These are phyloP conservation scores for Eurois occulta DNA, from an alignment of 2,888 invertebrate species.

Conservation along the genomic window DNA sequence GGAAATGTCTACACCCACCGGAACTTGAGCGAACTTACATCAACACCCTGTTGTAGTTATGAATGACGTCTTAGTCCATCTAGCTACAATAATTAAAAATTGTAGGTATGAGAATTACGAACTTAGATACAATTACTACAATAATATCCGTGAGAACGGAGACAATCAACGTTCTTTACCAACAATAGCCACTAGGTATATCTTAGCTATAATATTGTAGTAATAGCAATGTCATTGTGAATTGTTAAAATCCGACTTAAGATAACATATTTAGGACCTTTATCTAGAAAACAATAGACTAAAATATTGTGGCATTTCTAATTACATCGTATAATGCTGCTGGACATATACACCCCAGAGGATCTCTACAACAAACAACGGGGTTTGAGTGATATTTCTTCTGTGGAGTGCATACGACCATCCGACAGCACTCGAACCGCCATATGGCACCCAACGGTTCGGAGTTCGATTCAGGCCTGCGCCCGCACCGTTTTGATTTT, in stretches of 20 bases:
- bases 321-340: background rate
- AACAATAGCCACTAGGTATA: slow-evolving; percentile 40
- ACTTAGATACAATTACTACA: background rate
- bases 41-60: background rate
- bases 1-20: background rate
- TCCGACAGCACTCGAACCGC: background rate
- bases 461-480: background rate
- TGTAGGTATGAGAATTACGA: slow-evolving; percentile 19
- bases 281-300: slow-evolving; percentile 1
- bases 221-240: slow-evolving; percentile 15
- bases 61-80: slow-evolving; percentile 18
- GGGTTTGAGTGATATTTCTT: background rate
- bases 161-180: slow-evolving; percentile 25
- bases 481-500: background rate
- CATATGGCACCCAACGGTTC: background rate
- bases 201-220: background rate
- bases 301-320: slow-evolving; percentile 3
- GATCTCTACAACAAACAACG: background rate
- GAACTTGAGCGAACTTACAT: background rate
- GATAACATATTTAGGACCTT: slow-evolving; percentile 17
- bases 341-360: background rate
- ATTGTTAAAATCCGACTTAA: slow-evolving; percentile 31
- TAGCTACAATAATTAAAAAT: slow-evolving; percentile 17
- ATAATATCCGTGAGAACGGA: slow-evolving; percentile 51
- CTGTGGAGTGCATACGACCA: background rate